Base-by-base conservation (phyloP, 2,113 vertebrate genomes). In the Dissostichus mawsoni region DNA sequence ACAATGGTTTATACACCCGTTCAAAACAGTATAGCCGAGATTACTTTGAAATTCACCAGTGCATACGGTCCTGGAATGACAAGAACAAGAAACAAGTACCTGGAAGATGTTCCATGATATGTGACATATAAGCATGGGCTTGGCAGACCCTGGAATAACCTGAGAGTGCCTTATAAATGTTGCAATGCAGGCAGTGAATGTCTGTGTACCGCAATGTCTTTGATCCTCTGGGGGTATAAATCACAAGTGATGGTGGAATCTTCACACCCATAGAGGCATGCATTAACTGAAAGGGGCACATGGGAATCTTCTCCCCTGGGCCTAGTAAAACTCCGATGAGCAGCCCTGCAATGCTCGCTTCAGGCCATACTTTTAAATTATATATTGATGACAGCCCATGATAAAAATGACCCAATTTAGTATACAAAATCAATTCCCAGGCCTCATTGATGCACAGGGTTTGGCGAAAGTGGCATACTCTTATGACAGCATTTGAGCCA, bases 321-420 rank as follows among this genome's bases (percentile, higher is more conserved):
- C 44, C 76, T 41, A 70, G 59, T 87, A 84, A 87, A 90, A 87
- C 65, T 68, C 71, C 56, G 65, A 78, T 76, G 82, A 92, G 81
- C 57, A 86, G 69, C 51, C 62, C 76, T 52, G 81, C 82, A 47
- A 81, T 45, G 66, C 76, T 64, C 6, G 33, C 76, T 67, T 25
- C 74, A 76, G 83, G 88, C 78, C 72, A 70, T 65, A 72, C 83
- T 85, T 93, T 89, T 73, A 84, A 91, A 92, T 91, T 77, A 90
- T 89, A 87, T 87, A 92, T 79, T 83, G 87, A 92, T 90, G 85
- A 87, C 82, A 86, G 80, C 77, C 66, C 67, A 74, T 91, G 87
- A 92, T 89, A 91, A 91, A 92, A 91, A 92, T 86, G 70, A 93
- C 78, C 84, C 86, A 91, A 90, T 93, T 90, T 85, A 72, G 65